Base-by-base conservation (phyloP, 2,113 vertebrate species). In the Trogon surrucura region DNA sequence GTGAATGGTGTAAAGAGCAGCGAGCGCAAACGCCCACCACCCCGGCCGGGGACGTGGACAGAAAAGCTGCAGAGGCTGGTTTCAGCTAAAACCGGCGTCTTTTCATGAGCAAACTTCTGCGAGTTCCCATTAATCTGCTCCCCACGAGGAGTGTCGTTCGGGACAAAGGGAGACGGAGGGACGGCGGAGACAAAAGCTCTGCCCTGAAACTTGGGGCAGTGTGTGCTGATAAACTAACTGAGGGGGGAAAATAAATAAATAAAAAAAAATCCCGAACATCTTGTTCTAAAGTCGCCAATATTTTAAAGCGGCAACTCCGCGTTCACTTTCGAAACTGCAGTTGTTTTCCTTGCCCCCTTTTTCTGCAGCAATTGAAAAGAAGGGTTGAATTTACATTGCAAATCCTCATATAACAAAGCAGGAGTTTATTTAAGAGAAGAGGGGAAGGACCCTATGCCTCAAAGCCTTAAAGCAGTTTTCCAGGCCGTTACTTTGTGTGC, bases 151-250 rank as follows among this genome's bases (percentile, higher is more conserved):
- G 70, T 48, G 74, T 60, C 36, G 66, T 80, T 83, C 77, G 30
- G 88, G 91, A 96, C 93, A 95, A 95, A 95, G 89, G 78, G 32
- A 85, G 72, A 48, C 1, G 23, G 72, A 78, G 88, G 84, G n/a
- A 25, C 36, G 38, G 75, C 57, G 5, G 67, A 85, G 70, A 97
- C 93, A 97, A 96, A 94, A 96, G 96, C 91, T 91, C 84, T 15
- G 83, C 89, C 78, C 5, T 26, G 70, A 86, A 86, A 90, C 92
- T 67, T 48, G 32, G 73, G 57, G 53, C 38, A 73, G 82, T 50
- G 2, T 65, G 80, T 82, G 67, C 94, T 54, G 85, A 22, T 64
- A 70, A 72, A 89, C 22, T 56, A 48, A 30, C 44, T 0, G 23
- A 6, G 45, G 44, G 16, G 18, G 19, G 8, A 7, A 17, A 41